Base-by-base conservation (phyloP, 2,113 vertebrate species). In the Platichthys stellatus region DNA sequence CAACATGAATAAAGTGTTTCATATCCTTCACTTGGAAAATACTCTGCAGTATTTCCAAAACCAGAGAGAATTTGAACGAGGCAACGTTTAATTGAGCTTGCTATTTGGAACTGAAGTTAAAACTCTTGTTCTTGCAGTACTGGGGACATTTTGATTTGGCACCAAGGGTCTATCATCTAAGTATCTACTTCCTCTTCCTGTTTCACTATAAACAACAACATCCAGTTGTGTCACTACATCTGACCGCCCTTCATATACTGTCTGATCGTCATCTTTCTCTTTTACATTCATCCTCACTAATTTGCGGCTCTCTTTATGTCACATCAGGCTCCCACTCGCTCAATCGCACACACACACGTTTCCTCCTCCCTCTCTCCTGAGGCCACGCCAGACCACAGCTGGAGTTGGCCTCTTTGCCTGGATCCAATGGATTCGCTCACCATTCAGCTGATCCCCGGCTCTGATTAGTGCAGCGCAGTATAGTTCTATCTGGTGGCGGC, bases 181-280 rank as follows among this genome's bases (percentile, higher is more conserved):
- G 63, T 82, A 28, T 72, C 10, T 51, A 74, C 81, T 90, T 88
- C 85, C 90, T 80, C 74, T 89, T 89, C 87, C 86, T 65, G 86
- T 82, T 84, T 82, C 13, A 72, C 64, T 65, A 38, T 90, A 88
- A 88, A 91, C 80, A 90, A 49, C 14, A 49, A 5, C 4, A 15
- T 53, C 6, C 51, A 53, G 51, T n/a, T 20, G 8, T 53, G 51
- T 24, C 31, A 20, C 35, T 7, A 51, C 40, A 43, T 67, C 66
- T 60, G 24, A 79, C 35, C 26, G 28, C 53, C 35, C 31, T 18
- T 74, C 20, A 31, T 80, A 63, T 80, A 49, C 38, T 23, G 56
- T 65, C 74, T 70, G 76, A 86, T 83, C 67, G 59, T 24, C 68
- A 85, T 87, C 76, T 68, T 23, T 5, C 43, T 26, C 18, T 21